phyloP scores from a whole-genome alignment of 2,113 vertebrate genomes.

The Halichoeres trimaculatus region DNA sequence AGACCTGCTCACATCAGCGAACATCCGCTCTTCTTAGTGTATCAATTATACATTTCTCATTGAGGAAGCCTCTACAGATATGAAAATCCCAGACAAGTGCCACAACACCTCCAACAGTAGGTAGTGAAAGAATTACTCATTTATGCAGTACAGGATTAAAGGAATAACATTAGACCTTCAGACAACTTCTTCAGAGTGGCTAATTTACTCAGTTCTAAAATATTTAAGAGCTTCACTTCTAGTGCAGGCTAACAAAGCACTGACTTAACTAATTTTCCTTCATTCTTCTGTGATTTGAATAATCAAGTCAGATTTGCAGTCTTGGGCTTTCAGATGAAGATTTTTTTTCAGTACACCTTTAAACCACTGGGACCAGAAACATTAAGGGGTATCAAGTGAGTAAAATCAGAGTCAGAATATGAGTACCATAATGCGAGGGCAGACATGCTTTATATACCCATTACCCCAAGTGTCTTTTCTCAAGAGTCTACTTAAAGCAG shows the following conservation, averaged over 20 bases:
- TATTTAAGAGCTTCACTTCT: conserved; percentile 12
- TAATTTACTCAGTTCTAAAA: conserved; percentile 11
- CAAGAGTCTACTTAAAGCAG: conserved; percentile 22
- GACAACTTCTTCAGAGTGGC: conserved; percentile 18
- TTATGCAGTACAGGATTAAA: background rate
- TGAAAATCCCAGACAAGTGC: background rate
- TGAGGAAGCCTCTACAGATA: background rate
- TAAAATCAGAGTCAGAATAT: conserved; percentile 5
- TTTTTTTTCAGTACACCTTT: conserved; percentile 7
- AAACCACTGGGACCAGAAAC: conserved; percentile 17
- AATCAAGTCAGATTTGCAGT: conserved; percentile 28
- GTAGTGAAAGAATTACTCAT: background rate
- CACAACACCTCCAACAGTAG: conserved; percentile 1
- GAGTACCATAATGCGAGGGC: conserved; percentile 13
- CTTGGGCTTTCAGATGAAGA: conserved; percentile 28
- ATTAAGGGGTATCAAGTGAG: conserved; percentile 22
- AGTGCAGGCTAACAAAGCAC: conserved; percentile 5
- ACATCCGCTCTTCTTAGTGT: background rate
- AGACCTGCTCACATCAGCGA: background rate
- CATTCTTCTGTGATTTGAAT: conserved; percentile 32
- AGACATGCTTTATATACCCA: conserved; percentile 18
- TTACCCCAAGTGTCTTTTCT: conserved; percentile 15
- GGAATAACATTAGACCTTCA: conserved; percentile 4
- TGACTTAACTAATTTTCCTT: conserved; percentile 6
- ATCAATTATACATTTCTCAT: background rate